Base-by-base conservation (phyloP, 1,140 invertebrate species). In the Drosophila arizonae region DNA sequence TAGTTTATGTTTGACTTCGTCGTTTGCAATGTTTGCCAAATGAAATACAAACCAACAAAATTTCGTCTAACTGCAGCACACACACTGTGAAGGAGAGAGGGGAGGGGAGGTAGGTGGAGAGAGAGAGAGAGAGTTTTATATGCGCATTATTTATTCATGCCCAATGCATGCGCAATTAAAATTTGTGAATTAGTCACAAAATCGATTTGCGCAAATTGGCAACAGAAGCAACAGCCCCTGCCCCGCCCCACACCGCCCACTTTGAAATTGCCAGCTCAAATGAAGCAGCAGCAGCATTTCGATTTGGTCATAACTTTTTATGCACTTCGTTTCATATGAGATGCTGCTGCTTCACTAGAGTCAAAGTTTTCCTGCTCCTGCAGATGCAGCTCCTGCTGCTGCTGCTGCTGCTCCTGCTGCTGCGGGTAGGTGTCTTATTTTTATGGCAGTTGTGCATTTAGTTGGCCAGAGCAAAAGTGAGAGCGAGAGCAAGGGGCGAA, bases 141-240 rank as follows among this genome's bases (percentile, higher is more conserved):
- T 62, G 63, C 74, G 52, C 63, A 85, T 84, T 85, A 84, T 74
- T 84, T 84, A 84, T 84, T 84, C 70, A 84, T 80, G 81, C 58
- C 41, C 81, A 85, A 77, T 84, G 81, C 81, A 85, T 80, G 81
- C 63, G 60, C 81, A 84, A 84, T 84, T 84, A 85, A 85, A 84
- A 84, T 84, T 79, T 71, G 54, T 85, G 81, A 84, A 84, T 85
- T 84, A 84, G 81, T 85, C 81, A 84, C 81, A 85, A 84, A 80
- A 84, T 84, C 81, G 81, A 84, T 84, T 85, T 72, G 65, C 45
- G 45, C 51, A 81, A 80, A 84, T 84, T 79, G 80, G 57, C 72
- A 79, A 50, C 76, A 80, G 60, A 55, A 72, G 15, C 51, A 77
- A 55, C 58, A 52, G 13, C 26, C 60, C 51, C 56, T 15, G 15